Evolutionary conservation across 2,113 vertebrate genomes (phyloP), one percentile per base, ranked within the genome.

Genomic region (Indicator maculatus): DNA sequence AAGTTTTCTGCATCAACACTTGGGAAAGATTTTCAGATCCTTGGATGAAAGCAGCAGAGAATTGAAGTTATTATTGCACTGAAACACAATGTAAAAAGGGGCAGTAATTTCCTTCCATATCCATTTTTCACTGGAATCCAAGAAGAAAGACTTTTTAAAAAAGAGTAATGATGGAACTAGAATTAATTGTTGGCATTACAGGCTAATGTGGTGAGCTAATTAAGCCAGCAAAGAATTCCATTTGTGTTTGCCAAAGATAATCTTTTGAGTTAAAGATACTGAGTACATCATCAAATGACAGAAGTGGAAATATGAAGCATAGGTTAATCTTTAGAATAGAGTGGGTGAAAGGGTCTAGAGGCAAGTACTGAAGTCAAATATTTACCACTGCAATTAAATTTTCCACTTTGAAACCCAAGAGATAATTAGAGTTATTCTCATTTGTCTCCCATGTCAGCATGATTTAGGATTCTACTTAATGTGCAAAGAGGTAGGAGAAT

Each of bases 331-430:
- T 92, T 89, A 93, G 95, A 94, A 95, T 11, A 60, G 72, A 88
- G 60, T 59, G 69, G 79, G 89, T 91, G 79, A 91, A 94, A 83
- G 69, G 82, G 91, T 96, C 89, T 91, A 91, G 69, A 94, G 65
- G 76, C 91, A 93, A 96, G 72, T 58, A 65, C 69, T 71, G 53
- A 93, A 94, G 85, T 95, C 89, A 93, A 96, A 97, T 95, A 96
- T 97, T 96, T 96, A 97, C 91, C 85, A 91, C 73, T 78, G 60
- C 84, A 89, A 86, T 97, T 95, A 93, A 90, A 95, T 95, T 94
- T 97, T 94, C 93, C 73, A 78, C 89, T 93, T 90, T 93, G 85
- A 95, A 94, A 94, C 69, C 55, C 53, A 56, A 90, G 53, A 95
- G 91, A 88, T 97, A 96, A 97, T 95, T 91, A 88, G 89, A 94